Evolutionary conservation across 2,113 vertebrate species (phyloP).

Genomic region (Athene noctua): DNA sequence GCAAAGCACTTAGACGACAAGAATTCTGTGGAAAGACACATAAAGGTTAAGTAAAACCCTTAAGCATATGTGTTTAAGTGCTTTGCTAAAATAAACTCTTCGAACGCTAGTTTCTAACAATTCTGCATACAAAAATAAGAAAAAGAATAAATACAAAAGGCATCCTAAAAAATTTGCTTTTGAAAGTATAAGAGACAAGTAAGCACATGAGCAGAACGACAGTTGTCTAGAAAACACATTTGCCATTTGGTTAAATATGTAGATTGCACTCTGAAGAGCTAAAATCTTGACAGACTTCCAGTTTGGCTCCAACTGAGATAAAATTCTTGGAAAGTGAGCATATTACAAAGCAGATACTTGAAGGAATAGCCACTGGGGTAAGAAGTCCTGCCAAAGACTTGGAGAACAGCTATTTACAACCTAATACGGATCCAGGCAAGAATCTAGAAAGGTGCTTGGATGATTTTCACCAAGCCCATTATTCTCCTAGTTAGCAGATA

Average conservation of each 20-base stretch:
- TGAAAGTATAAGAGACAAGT: background rate
- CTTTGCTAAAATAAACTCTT: background rate
- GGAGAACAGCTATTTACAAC: background rate
- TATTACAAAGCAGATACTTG: background rate
- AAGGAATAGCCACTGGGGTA: conserved; percentile 9
- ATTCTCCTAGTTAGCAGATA: background rate
- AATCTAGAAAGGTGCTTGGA: background rate
- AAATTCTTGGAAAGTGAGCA: conserved; percentile 38
- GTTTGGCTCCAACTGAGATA: conserved; percentile 16
- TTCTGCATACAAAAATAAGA: background rate
- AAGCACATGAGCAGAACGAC: background rate
- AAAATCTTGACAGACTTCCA: conserved; percentile 41
- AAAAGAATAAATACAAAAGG: background rate
- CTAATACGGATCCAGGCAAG: background rate
- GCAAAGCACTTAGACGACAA: background rate
- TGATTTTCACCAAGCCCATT: background rate
- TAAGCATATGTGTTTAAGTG: background rate
- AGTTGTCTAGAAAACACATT: background rate
- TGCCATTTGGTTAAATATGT: background rate
- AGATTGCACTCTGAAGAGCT: conserved; percentile 7
- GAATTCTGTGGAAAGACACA: background rate
- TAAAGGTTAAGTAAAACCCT: conserved; percentile 23
- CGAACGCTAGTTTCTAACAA: background rate
- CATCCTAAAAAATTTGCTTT: background rate
- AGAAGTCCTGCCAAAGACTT: conserved; percentile 30